phyloP scores from a whole-genome alignment of 2,888 invertebrate genomes.

The Meghimatium bilineatum region DNA sequence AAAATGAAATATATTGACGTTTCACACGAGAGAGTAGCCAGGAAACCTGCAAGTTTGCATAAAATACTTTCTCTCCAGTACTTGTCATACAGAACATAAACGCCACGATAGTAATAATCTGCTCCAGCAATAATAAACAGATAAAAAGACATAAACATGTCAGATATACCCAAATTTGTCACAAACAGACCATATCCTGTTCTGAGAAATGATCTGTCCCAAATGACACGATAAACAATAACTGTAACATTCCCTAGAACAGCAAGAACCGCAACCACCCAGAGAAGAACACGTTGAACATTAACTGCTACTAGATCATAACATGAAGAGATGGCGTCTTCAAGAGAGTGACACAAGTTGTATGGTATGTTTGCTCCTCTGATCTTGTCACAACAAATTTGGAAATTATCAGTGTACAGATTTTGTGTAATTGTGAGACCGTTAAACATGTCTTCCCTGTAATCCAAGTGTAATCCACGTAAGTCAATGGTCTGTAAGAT shows the following conservation, averaged over 20 bases:
- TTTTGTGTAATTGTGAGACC: not conserved
- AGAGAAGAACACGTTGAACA: constrained; percentile 31
- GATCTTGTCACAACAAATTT: constrained; percentile 32
- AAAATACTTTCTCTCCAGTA: not conserved
- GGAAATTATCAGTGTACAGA: not conserved
- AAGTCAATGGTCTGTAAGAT: constrained; percentile 15
- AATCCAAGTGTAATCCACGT: not conserved
- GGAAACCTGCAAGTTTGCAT: not conserved
- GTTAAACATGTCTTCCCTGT: not conserved
- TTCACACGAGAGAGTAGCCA: constrained; percentile 18
- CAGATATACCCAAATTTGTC: constrained; percentile 50
- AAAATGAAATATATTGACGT: constrained; percentile 20
- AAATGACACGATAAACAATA: constrained; percentile 49
- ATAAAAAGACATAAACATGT: constrained; percentile 61
- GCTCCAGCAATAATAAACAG: constrained; percentile 58
- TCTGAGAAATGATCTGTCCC: constrained; percentile 58
- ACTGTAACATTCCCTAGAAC: constrained; percentile 56
- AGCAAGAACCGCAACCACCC: constrained; percentile 53
- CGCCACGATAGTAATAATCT: constrained; percentile 52
- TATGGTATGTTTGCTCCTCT: not conserved
- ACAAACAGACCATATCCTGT: constrained; percentile 30
- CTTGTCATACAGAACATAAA: not conserved
- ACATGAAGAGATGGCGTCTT: constrained; percentile 56
- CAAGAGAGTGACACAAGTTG: constrained; percentile 47
- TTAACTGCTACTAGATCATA: constrained; percentile 56